These are phyloP conservation scores for Amorpha juglandis DNA, from an alignment of 2,888 invertebrate genomes.

Conservation along the genomic window DNA sequence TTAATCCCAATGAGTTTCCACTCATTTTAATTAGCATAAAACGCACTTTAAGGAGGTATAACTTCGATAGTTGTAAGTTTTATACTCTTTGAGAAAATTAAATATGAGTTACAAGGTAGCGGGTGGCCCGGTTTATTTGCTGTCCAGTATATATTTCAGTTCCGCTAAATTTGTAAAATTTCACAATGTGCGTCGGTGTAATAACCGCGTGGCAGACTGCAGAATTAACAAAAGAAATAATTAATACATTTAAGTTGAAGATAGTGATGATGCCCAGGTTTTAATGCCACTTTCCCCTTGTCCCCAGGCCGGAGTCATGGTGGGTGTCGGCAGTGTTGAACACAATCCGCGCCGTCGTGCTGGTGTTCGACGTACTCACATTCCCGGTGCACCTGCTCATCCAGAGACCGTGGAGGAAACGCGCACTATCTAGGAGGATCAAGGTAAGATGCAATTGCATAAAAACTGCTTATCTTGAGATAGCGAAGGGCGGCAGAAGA, in stretches of 20 bases:
- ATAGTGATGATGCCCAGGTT: background rate
- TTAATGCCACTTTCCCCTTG: background rate
- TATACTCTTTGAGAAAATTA: too few relatives aligned
- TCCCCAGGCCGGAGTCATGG: constrained; percentile 85
- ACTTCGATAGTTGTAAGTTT: too few relatives aligned
- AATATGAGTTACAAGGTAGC: too few relatives aligned
- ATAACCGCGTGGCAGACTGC: too few relatives aligned
- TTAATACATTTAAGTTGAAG: background rate
- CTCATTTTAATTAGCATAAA: too few relatives aligned
- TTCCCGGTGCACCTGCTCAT: constrained; percentile 94
- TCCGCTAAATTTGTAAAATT: too few relatives aligned
- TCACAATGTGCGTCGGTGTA: too few relatives aligned
- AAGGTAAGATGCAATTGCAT: constrained; percentile 83
- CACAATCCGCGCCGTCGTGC: constrained; percentile 91
- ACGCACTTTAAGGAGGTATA: too few relatives aligned
- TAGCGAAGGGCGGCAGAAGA: too few relatives aligned
- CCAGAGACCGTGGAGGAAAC: constrained; percentile 94
- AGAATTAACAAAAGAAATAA: background rate
- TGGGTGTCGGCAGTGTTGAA: constrained; percentile 89
- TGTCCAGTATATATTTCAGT: too few relatives aligned
- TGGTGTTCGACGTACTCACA: constrained; percentile 95
- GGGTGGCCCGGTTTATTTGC: too few relatives aligned
- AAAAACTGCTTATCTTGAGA: background rate
- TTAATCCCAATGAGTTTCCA: too few relatives aligned
- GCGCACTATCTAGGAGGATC: constrained; percentile 89